A percentile compares a stretch with the other conserved stretches of the same genome.
Conservation (phyloP, 2,888 invertebrate genomes). For the Spialia ferax region DNA sequence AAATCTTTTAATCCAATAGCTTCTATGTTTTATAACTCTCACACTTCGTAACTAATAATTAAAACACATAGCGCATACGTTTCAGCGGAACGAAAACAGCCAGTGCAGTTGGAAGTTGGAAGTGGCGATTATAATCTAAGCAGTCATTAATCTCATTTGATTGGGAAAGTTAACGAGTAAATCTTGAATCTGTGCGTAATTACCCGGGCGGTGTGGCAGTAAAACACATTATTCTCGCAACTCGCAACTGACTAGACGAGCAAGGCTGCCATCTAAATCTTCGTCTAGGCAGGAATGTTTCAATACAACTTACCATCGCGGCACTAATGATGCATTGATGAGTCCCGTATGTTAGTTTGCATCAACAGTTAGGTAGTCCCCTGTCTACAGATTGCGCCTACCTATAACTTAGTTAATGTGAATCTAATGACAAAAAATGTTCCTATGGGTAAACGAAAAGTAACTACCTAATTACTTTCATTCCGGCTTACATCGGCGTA, state of each 20-base stretch:
- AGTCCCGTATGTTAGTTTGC: conserved; percentile 1
- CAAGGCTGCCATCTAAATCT: conserved; percentile 35
- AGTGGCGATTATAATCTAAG: conserved; percentile 50
- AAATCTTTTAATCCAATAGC: conserved; percentile 58
- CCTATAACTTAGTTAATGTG: too few relatives aligned
- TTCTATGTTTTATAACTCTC: conserved; percentile 56
- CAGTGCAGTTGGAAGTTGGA: conserved; percentile 44
- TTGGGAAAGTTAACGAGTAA: conserved; percentile 51
- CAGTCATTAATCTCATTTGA: conserved; percentile 51
- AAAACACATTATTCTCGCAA: conserved; percentile 43
- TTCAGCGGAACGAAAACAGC: conserved; percentile 41
- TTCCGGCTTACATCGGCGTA: too few relatives aligned
- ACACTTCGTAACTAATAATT: conserved; percentile 65
- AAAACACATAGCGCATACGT: conserved; percentile 55
- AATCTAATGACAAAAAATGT: too few relatives aligned
- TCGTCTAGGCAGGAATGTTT: conserved; percentile 34
- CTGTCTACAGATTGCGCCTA: neutral
- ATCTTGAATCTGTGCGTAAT: conserved; percentile 49
- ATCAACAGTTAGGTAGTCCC: conserved; percentile 6
- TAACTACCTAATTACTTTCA: too few relatives aligned
- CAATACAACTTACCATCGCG: conserved; percentile 29
- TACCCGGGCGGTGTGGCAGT: conserved; percentile 44
- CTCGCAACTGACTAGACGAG: conserved; percentile 37
- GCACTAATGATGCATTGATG: conserved; percentile 25
- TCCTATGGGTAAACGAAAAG: too few relatives aligned